These are phyloP conservation scores for Dolichopus griseipennis DNA, from an alignment of 2,888 invertebrate species.

Conservation along the genomic window DNA sequence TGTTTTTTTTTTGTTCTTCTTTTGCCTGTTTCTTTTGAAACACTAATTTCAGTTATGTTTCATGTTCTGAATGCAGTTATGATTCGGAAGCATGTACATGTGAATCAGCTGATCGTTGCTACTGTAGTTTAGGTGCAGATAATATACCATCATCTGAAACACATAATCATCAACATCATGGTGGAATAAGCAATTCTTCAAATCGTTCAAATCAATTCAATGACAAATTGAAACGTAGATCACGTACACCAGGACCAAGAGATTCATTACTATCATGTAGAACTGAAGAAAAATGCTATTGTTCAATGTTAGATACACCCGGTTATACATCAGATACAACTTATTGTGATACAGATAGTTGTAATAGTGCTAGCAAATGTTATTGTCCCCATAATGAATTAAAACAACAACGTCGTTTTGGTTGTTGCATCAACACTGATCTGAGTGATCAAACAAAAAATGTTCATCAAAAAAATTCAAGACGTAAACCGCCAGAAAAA, in stretches of 20 bases:
- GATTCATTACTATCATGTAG: slow-evolving; percentile 38
- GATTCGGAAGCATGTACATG: slow-evolving; percentile 78
- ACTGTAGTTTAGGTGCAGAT: slow-evolving; percentile 64
- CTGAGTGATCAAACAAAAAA: background rate
- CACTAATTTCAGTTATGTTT: slow-evolving; percentile 55
- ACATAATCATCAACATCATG: slow-evolving; percentile 19
- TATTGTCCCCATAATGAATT: slow-evolving; percentile 52
- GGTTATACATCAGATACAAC: slow-evolving; percentile 42
- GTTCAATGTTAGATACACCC: slow-evolving; percentile 49
- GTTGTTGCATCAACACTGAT: too few relatives aligned
- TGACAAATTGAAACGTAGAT: slow-evolving; percentile 25
- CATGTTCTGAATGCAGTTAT: slow-evolving; percentile 78
- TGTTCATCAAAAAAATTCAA: slow-evolving; percentile 24
- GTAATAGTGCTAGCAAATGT: slow-evolving; percentile 78
- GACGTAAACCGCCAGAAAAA: slow-evolving; percentile 50
- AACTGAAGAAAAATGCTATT: slow-evolving; percentile 54
- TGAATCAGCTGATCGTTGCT: slow-evolving; percentile 70
- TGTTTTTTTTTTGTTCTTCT: background rate
- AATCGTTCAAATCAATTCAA: slow-evolving; percentile 22
- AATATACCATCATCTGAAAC: slow-evolving; percentile 36
- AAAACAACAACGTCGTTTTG: background rate
- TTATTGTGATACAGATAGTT: slow-evolving; percentile 76
- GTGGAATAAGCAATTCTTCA: slow-evolving; percentile 15
- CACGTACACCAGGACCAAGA: background rate
- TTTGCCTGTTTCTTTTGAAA: slow-evolving; percentile 26